These are phyloP conservation scores for Yponomeuta cagnagella DNA, from an alignment of 2,888 invertebrate species.

Conservation along the genomic window DNA sequence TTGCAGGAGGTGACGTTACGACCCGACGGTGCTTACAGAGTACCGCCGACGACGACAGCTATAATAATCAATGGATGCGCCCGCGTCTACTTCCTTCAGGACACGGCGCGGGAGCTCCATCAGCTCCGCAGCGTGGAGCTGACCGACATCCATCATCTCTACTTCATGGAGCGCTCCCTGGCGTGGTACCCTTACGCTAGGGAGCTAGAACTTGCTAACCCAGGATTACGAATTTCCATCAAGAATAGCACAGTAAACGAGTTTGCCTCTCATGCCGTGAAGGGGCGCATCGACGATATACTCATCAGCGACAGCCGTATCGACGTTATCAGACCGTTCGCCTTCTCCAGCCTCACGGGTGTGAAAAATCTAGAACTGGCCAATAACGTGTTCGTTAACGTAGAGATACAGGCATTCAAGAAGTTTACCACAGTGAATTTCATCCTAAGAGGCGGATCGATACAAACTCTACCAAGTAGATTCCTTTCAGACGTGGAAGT, in stretches of 20 bases:
- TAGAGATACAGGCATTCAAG: slow-evolving; percentile 85
- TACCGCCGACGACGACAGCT: slow-evolving; percentile 69
- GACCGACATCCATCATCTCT: slow-evolving; percentile 76
- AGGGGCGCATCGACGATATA: slow-evolving; percentile 83
- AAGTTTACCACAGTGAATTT: slow-evolving; percentile 83
- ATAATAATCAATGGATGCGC: slow-evolving; percentile 82
- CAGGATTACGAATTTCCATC: slow-evolving; percentile 72
- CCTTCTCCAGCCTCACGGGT: slow-evolving; percentile 82
- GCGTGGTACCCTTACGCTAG: slow-evolving; percentile 76
- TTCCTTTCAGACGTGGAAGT: slow-evolving; percentile 85
- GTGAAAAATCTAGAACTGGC: slow-evolving; percentile 79
- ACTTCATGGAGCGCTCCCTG: slow-evolving; percentile 77
- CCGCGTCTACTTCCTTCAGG: slow-evolving; percentile 72
- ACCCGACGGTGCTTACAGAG: slow-evolving; percentile 69
- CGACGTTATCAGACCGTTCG: slow-evolving; percentile 79
- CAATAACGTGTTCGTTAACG: slow-evolving; percentile 74
- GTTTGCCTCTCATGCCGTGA: slow-evolving; percentile 78
- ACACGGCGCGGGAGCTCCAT: slow-evolving; percentile 76
- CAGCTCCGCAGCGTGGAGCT: slow-evolving; percentile 79
- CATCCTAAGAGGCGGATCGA: slow-evolving; percentile 76
- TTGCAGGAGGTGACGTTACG: slow-evolving; percentile 77
- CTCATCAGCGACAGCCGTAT: slow-evolving; percentile 78
- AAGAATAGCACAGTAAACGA: slow-evolving; percentile 68
- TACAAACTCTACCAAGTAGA: slow-evolving; percentile 80
- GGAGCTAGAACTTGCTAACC: slow-evolving; percentile 78